These are phyloP conservation scores for Schlechtendalia chinensis DNA, from an alignment of 1,140 invertebrate genomes.

Conservation along the genomic window DNA sequence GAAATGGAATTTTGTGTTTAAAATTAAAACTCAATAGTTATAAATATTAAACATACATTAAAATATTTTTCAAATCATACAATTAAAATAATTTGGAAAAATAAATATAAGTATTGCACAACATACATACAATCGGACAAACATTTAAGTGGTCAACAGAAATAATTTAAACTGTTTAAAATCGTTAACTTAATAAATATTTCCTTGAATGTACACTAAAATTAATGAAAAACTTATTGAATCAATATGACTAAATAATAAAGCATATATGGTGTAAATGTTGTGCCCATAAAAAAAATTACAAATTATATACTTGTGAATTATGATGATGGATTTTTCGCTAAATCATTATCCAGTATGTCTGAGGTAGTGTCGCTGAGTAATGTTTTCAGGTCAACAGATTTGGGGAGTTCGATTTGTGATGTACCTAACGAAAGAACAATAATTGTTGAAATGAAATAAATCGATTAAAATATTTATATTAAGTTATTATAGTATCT, in stretches of 20 bases:
- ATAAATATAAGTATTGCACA: slow-evolving; percentile 42
- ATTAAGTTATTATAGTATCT: slow-evolving; percentile 51
- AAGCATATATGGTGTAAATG: background rate
- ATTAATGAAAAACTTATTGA: slow-evolving; percentile 11
- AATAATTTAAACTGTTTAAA: slow-evolving; percentile 1
- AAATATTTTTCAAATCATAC: slow-evolving; percentile 4
- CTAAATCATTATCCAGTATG: slow-evolving; percentile 16
- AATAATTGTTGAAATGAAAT: background rate
- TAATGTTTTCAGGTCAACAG: slow-evolving; percentile 49
- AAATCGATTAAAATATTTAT: background rate
- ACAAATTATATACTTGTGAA: slow-evolving; percentile 18
- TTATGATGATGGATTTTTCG: slow-evolving; percentile 16
- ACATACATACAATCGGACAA: slow-evolving; percentile 14
- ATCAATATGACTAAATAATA: slow-evolving; percentile 9
- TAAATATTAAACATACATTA: slow-evolving; percentile 15
- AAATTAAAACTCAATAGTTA: slow-evolving; percentile 1
- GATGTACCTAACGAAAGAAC: slow-evolving; percentile 45
- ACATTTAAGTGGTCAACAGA: background rate
- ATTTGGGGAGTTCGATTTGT: slow-evolving; percentile 50
- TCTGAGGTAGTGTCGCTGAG: slow-evolving; percentile 49
- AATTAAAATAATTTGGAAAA: slow-evolving; percentile 14
- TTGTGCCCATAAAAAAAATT: background rate
- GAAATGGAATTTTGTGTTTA: no score
- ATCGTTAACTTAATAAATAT: slow-evolving; percentile 13
- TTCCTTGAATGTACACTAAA: background rate